phyloP scores from a whole-genome alignment of 2,888 invertebrate species.

The Prostheceraeus crozeri region DNA sequence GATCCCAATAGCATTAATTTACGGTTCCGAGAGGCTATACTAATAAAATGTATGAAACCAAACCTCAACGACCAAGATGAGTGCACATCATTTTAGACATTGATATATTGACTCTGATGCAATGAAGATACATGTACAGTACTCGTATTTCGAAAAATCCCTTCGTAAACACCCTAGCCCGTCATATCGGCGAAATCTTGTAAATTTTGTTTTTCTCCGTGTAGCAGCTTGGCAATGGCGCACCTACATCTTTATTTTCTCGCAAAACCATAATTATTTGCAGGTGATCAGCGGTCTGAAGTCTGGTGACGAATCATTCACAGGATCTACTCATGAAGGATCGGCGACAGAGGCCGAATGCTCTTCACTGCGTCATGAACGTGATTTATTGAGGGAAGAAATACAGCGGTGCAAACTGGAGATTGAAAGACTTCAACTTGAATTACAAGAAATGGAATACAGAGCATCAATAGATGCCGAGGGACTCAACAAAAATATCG shows the following conservation, averaged over 20 bases:
- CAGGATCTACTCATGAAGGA: conserved; percentile 34
- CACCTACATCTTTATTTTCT: no score
- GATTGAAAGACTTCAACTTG: conserved; percentile 58
- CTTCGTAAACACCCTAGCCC: no score
- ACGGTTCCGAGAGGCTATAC: no score
- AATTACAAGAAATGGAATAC: conserved; percentile 58
- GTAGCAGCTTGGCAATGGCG: no score
- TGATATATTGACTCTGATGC: background rate
- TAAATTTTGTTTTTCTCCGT: no score
- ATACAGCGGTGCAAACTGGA: conserved; percentile 59
- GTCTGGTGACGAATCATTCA: conserved; percentile 45
- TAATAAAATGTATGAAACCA: no score
- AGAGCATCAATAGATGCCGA: conserved; percentile 59
- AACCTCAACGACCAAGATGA: no score
- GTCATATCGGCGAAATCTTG: no score
- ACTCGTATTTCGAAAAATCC: no score
- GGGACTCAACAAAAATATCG: conserved; percentile 55
- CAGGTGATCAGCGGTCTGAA: conserved; percentile 63
- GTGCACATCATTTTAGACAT: background rate
- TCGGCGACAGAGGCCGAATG: conserved; percentile 57
- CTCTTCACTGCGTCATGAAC: conserved; percentile 62
- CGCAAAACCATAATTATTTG: no score
- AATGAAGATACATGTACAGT: background rate
- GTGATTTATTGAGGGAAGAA: conserved; percentile 62
- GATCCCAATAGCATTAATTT: no score